Percentiles rank a stretch among this genome's conserved stretches.
Conservation (phyloP, 1,140 invertebrate species). For the Drosophila pallidifrons region DNA sequence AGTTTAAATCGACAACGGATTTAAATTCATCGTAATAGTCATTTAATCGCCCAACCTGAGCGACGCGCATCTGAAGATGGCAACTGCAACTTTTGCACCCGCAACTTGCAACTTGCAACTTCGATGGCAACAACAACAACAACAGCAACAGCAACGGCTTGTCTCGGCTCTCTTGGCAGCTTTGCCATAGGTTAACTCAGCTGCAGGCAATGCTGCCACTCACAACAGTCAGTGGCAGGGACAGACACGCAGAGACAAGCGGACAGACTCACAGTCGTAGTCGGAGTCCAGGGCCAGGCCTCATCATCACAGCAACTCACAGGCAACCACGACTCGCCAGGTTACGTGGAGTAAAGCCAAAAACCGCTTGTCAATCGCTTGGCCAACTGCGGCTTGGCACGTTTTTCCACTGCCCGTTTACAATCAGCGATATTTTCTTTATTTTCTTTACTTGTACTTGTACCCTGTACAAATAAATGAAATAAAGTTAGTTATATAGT, state of each 20-base stretch:
- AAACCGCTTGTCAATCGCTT: slow-evolving; percentile 74
- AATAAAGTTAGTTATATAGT: not conserved
- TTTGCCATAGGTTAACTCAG: slow-evolving; percentile 33
- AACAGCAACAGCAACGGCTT: slow-evolving; percentile 20
- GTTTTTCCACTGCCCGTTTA: slow-evolving; percentile 48
- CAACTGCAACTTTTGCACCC: slow-evolving; percentile 38
- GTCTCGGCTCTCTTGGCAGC: slow-evolving; percentile 35
- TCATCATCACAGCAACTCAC: not conserved
- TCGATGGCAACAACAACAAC: not conserved
- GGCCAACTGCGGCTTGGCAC: slow-evolving; percentile 55
- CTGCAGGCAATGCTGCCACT: slow-evolving; percentile 39
- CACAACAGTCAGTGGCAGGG: slow-evolving; percentile 14
- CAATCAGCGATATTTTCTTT: slow-evolving; percentile 53
- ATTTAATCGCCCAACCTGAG: slow-evolving; percentile 20
- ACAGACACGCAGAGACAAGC: not conserved
- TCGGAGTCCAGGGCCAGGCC: not conserved
- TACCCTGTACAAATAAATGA: not conserved
- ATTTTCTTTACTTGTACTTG: slow-evolving; percentile 27
- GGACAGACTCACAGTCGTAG: not conserved
- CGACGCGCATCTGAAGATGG: not conserved
- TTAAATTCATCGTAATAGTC: not conserved
- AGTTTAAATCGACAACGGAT: slow-evolving; percentile 8
- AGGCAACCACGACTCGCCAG: not conserved
- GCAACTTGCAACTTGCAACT: slow-evolving; percentile 11
- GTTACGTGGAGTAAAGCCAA: slow-evolving; percentile 41